Evolutionary conservation across 2,113 vertebrate genomes (phyloP).

Genomic region (Bubalus kerabau): DNA sequence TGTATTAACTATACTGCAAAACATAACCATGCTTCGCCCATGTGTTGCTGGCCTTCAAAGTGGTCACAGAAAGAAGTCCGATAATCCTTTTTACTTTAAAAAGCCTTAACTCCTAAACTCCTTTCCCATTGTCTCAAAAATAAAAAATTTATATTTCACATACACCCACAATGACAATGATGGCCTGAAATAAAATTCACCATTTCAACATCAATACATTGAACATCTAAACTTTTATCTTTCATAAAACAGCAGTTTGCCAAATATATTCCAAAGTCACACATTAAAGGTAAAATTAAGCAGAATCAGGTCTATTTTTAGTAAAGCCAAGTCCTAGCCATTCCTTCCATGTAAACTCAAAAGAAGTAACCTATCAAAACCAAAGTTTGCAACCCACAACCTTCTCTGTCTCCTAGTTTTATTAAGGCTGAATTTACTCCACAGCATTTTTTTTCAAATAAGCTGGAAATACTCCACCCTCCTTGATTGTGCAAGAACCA

Average conservation of each 20-base stretch:
- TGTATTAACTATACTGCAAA: not conserved
- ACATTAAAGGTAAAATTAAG: not conserved
- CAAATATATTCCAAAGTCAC: not conserved
- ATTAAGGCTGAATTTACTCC: constrained; percentile 64
- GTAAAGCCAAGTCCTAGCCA: not conserved
- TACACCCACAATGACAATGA: not conserved
- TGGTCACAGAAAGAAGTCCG: not conserved
- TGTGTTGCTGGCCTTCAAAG: not conserved
- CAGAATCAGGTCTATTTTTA: not conserved
- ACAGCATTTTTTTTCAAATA: constrained; percentile 78
- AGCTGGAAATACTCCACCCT: constrained; percentile 82
- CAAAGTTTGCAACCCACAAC: not conserved
- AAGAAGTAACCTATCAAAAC: not conserved
- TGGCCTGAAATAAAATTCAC: not conserved
- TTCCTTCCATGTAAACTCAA: not conserved
- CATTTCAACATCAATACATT: not conserved
- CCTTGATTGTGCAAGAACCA: constrained; percentile 80
- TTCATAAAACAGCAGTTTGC: not conserved
- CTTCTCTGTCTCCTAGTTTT: constrained; percentile 16
- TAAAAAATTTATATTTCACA: not conserved
- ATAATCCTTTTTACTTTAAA: not conserved
- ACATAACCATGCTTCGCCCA: not conserved
- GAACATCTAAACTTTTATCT: not conserved
- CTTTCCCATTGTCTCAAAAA: not conserved
- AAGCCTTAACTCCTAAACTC: not conserved